A percentile compares a stretch with the other conserved stretches of the same genome.
phyloP scores from a whole-genome alignment of 2,113 vertebrate species.

The Microcebus griseorufus region DNA sequence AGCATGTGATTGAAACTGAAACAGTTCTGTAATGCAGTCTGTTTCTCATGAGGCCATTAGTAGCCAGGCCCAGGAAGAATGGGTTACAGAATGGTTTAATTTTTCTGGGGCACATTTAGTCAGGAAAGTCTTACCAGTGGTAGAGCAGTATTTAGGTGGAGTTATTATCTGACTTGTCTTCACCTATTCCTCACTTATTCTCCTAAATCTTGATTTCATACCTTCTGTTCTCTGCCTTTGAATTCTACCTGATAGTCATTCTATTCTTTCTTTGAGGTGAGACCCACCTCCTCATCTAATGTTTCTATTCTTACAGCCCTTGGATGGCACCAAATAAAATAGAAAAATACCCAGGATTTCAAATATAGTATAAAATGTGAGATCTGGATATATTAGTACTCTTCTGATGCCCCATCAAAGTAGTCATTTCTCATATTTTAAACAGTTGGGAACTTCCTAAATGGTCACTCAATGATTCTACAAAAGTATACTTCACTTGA shows the following conservation, averaged over 20 bases:
- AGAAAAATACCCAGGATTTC: background rate
- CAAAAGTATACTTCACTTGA: no score
- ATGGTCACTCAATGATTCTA: background rate
- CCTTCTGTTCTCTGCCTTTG: background rate
- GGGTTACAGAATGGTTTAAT: background rate
- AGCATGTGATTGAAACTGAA: background rate
- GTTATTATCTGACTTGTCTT: background rate
- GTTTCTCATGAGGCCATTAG: background rate
- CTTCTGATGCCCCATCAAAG: background rate
- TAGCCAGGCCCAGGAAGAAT: background rate
- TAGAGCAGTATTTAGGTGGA: background rate
- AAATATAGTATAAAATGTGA: background rate
- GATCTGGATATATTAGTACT: background rate
- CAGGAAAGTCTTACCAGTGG: background rate
- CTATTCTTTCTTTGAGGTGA: background rate
- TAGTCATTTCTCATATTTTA: background rate
- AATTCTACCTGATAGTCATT: background rate
- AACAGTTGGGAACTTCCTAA: background rate
- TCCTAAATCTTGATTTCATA: background rate
- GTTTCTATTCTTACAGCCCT: background rate
- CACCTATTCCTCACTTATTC: background rate
- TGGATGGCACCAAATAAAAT: background rate
- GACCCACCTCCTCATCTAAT: background rate
- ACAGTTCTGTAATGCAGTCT: background rate
- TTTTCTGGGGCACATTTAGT: background rate